Base-by-base conservation (phyloP, 2,888 invertebrate species). In the Drosophila suboccidentalis region DNA sequence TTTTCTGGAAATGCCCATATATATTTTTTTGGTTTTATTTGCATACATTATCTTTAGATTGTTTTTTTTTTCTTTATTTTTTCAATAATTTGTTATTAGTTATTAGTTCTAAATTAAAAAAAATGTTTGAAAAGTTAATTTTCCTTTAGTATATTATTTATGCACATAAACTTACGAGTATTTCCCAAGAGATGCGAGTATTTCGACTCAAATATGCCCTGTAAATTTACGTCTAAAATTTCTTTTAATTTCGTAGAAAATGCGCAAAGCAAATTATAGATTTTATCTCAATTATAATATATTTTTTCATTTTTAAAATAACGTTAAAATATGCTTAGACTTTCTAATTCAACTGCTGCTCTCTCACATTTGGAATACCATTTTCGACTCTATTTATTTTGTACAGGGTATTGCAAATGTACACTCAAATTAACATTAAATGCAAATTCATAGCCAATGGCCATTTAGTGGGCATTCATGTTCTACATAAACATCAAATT, bases 401-500 rank as follows among this genome's bases (percentile, higher is more conserved):
- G n/a, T n/a, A n/a, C n/a, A 49, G 63, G 32, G 63, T 57, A 57
- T 63, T 17, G 2, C 11, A 57, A 57, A 32, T 63, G 57, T 43
- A n/a, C n/a, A 17, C 50, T 43, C 3, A 6, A 43, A 60, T 36
- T 15, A 15, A 19, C 63, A 63, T 57, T 34, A 49, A 57, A 63
- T 47, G 41, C 32, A 63, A 57, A 63, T 63, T 63, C 41, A 19
- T 9, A 47, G 63, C 39, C 63, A 55, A 49, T 63, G 55, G 22
- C 41, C 49, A 57, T 47, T 63, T 49, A 39, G 55, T 22, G 15
- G 39, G 32, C 41, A 17, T 57, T 63, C 34, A 57, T 47, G 58
- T 15, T 17, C 11, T 5, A 15, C 34, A 57, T 38, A 47, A 41
- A 36, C 41, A 62, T 46, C 10, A 59, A 44, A 67, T 67, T 67